A percentile compares a stretch with the other conserved stretches of the same genome.
Evolutionary conservation across 2,797 vertebrate genomes (phyloP).

Genomic region (Manis javanica): DNA sequence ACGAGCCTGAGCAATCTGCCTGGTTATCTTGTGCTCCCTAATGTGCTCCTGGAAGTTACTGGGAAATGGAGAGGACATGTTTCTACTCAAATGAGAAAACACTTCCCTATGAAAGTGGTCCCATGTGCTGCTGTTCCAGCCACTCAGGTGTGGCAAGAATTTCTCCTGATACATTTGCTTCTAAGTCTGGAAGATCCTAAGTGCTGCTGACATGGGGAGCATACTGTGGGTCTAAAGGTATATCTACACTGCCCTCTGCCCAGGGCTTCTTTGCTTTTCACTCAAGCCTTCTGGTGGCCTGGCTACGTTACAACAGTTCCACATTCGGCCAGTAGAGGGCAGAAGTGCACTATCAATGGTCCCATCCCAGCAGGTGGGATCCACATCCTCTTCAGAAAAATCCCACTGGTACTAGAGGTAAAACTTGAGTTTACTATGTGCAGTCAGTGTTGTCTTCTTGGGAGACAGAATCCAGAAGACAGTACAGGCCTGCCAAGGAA

Average conservation of each 20-base stretch:
- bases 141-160: not conserved
- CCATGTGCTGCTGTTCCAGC: not conserved
- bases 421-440: not conserved
- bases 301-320: not conserved
- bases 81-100: not conserved
- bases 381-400: not conserved
- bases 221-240: not conserved
- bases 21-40: not conserved
- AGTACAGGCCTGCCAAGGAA: not conserved
- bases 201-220: not conserved
- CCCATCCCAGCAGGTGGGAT: not conserved
- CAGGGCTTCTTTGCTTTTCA: not conserved
- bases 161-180: not conserved
- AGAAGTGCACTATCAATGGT: not conserved
- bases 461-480: not conserved
- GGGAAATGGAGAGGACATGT: not conserved
- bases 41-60: not conserved
- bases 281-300: not conserved
- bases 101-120: not conserved
- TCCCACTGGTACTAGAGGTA: not conserved
- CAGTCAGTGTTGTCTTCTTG: not conserved
- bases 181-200: not conserved
- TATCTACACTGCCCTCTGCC: not conserved
- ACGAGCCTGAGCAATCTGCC: not conserved
- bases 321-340: conserved; percentile 46